These are phyloP conservation scores for Numenius phaeopus DNA, from an alignment of 2,797 vertebrate species.

Conservation along the genomic window DNA sequence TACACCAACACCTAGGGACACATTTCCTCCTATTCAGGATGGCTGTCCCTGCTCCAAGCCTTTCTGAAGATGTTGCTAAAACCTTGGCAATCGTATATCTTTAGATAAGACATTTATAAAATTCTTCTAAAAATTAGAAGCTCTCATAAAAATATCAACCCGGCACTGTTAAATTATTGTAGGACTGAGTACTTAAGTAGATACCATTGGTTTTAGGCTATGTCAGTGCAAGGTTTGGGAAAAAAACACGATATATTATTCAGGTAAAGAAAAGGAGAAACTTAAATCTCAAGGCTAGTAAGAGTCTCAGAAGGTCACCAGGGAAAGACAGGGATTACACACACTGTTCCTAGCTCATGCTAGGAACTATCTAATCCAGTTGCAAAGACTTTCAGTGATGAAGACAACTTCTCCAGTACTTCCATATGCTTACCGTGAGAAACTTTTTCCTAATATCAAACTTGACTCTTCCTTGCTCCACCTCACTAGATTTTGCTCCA, in stretches of 20 bases:
- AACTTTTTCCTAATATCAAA: neutral
- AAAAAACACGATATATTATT: neutral
- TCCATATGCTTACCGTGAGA: neutral
- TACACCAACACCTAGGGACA: neutral
- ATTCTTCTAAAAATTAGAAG: neutral
- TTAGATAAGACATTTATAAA: neutral
- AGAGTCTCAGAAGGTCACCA: neutral
- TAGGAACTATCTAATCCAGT: neutral
- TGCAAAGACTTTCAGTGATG: neutral
- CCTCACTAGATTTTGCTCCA: neutral
- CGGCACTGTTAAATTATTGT: neutral
- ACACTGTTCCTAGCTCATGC: neutral
- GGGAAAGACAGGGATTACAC: neutral
- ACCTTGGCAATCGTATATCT: neutral
- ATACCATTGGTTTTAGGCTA: neutral
- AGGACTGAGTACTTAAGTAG: neutral
- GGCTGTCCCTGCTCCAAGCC: neutral
- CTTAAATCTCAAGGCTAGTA: neutral
- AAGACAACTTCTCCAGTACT: neutral
- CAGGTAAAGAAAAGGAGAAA: neutral
- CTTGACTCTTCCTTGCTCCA: neutral
- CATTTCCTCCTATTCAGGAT: neutral
- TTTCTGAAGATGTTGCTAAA: neutral
- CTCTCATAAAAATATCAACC: neutral
- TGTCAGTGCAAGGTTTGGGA: neutral